These are phyloP conservation scores for Sarcophaga subvicina DNA, from an alignment of 2,888 invertebrate genomes.

Conservation along the genomic window DNA sequence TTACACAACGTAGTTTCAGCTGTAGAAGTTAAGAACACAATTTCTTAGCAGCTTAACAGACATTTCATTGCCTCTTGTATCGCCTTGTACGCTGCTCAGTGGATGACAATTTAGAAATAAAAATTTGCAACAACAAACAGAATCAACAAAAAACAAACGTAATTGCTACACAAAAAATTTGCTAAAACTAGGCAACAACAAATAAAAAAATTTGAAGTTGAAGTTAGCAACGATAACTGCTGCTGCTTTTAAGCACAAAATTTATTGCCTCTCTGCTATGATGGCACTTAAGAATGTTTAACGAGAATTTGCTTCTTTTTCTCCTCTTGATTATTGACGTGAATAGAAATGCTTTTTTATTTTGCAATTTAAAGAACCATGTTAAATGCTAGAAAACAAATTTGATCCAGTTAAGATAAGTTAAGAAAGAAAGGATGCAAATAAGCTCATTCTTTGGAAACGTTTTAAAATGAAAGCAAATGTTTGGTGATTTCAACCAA, in stretches of 20 bases:
- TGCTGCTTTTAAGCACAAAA: conserved; percentile 41
- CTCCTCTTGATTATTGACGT: conserved; percentile 17
- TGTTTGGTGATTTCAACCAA: neutral
- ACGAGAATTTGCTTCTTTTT: conserved; percentile 20
- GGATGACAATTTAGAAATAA: conserved; percentile 42
- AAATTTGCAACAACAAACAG: conserved; percentile 11
- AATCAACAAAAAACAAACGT: conserved; percentile 46
- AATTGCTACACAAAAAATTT: conserved; percentile 67
- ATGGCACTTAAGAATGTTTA: conserved; percentile 62
- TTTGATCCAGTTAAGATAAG: conserved; percentile 31
- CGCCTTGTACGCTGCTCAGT: neutral
- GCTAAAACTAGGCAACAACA: conserved; percentile 55
- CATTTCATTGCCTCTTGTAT: conserved; percentile 64
- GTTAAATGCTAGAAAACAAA: conserved; percentile 20
- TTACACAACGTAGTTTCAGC: conserved; percentile 13
- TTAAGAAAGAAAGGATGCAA: neutral
- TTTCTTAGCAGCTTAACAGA: conserved; percentile 58
- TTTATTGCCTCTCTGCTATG: conserved; percentile 56
- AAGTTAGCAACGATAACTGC: conserved; percentile 46
- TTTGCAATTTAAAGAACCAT: neutral
- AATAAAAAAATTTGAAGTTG: neutral
- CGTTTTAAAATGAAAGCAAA: neutral
- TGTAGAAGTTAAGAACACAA: conserved; percentile 43
- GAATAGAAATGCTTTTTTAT: conserved; percentile 1
- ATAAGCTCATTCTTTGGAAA: neutral